Conservation (phyloP, 2,888 invertebrate genomes). For the Strigamia transsilvanica region DNA sequence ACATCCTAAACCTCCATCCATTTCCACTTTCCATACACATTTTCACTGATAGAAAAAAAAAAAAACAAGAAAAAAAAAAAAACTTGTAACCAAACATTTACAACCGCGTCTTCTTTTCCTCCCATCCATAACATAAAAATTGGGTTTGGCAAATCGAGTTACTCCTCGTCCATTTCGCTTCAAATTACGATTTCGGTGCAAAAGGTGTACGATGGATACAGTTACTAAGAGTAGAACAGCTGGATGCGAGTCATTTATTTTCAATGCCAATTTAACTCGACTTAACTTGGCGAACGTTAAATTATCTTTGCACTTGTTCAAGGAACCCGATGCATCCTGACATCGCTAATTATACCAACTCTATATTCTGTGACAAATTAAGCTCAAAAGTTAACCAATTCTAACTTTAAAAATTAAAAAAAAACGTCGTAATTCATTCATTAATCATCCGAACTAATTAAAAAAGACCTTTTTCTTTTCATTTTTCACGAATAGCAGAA, state of each 20-base stretch:
- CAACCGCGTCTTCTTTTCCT: neutral
- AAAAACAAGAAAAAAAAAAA: neutral
- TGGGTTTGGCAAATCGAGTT: constrained; percentile 39
- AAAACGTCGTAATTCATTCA: constrained; percentile 20
- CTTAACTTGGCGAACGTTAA: constrained; percentile 11
- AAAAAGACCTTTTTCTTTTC: neutral
- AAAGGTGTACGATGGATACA: constrained; percentile 1
- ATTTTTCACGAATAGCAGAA: constrained; percentile 1
- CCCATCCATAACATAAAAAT: constrained; percentile 16
- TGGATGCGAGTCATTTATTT: constrained; percentile 43
- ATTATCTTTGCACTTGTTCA: constrained; percentile 24
- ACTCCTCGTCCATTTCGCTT: constrained; percentile 30
- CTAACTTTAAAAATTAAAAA: neutral
- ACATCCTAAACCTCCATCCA: constrained; percentile 47
- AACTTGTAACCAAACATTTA: constrained; percentile 48
- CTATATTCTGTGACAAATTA: constrained; percentile 5
- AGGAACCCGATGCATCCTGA: constrained; percentile 35
- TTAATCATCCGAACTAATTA: constrained; percentile 26
- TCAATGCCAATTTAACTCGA: constrained; percentile 46
- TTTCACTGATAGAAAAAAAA: constrained; percentile 42
- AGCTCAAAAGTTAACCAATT: constrained; percentile 32
- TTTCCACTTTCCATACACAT: constrained; percentile 49
- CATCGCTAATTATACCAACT: constrained; percentile 28
- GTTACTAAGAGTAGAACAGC: constrained; percentile 13
- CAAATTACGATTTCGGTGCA: neutral